phyloP scores from a whole-genome alignment of 53 echinoderm and acorn worm species.

The Pentamera pediparva region DNA sequence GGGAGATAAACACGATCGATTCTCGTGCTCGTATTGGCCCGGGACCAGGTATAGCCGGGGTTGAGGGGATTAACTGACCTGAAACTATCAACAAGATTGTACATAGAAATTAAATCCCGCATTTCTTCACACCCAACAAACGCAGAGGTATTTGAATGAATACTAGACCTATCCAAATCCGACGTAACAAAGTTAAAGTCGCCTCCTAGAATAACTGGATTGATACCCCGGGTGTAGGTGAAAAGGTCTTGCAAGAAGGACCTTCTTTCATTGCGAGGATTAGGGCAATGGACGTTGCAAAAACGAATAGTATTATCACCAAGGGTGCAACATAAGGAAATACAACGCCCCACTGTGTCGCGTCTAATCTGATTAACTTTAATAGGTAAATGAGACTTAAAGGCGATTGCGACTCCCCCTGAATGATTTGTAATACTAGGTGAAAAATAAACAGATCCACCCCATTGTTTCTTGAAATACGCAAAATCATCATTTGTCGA shows the following conservation, averaged over 20 bases:
- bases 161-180: neutral
- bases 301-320: neutral
- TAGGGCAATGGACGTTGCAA: conserved; percentile 13
- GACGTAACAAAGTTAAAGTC: neutral
- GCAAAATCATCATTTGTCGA: neutral
- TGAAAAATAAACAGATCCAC: neutral
- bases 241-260: neutral
- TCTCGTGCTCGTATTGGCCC: too few relatives aligned
- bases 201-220: neutral
- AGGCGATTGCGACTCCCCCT: neutral
- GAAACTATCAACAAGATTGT: neutral
- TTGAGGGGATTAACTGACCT: neutral
- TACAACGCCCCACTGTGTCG: neutral
- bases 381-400: neutral
- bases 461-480: neutral
- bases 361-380: neutral
- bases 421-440: neutral
- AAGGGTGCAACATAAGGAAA: neutral
- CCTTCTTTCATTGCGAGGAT: neutral
- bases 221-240: neutral
- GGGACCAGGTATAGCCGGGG: too few relatives aligned
- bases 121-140: neutral
- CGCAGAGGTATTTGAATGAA: neutral
- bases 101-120: neutral
- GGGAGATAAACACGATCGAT: neutral